Evolutionary conservation across 2,797 vertebrate species (phyloP).

Genomic region (Myotis vivesi): DNA sequence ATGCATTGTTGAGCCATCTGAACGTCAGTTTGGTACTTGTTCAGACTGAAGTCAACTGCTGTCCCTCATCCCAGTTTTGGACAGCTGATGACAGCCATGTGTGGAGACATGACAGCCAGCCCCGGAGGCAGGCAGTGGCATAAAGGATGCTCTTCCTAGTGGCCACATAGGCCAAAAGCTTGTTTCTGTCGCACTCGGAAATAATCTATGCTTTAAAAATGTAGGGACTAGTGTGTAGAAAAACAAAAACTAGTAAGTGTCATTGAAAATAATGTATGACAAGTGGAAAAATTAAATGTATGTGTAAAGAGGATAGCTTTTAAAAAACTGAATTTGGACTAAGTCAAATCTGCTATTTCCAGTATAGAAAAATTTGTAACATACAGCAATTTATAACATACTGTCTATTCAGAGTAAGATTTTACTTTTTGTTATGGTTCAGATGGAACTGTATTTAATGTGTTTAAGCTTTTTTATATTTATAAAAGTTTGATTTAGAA

Average conservation of each 20-base stretch:
- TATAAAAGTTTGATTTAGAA: slow-evolving; percentile 49
- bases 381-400: background rate
- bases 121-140: background rate
- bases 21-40: background rate
- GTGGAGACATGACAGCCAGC: background rate
- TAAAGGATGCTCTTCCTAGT: background rate
- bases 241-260: background rate
- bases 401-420: background rate
- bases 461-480: slow-evolving; percentile 35
- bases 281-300: background rate
- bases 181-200: background rate
- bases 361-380: background rate
- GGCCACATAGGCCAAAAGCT: background rate
- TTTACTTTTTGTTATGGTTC: slow-evolving; percentile 22
- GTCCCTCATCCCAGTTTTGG: background rate
- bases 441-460: slow-evolving; percentile 44
- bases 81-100: background rate
- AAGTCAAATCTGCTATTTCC: background rate
- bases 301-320: background rate
- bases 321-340: background rate
- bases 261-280: background rate
- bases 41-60: background rate
- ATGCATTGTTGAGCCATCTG: background rate
- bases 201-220: slow-evolving; percentile 15
- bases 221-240: background rate